Evolutionary conservation across 2,888 invertebrate genomes (phyloP).

Genomic region (Tethea ocularis): DNA sequence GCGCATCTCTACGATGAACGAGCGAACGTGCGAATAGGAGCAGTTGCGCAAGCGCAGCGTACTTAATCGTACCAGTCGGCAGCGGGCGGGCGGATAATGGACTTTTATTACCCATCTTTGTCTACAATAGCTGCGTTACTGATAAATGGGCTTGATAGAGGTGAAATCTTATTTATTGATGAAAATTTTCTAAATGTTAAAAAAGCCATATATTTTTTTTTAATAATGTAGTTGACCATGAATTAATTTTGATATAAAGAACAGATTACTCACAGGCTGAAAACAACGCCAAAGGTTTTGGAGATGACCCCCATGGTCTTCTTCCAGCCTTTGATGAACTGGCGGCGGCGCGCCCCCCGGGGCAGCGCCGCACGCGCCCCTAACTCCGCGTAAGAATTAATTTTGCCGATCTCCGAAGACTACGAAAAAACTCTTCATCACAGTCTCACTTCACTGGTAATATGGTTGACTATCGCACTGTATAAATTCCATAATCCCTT

Average conservation of each 20-base stretch:
- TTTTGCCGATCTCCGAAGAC: conserved; percentile 63
- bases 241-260: background rate
- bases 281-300: conserved; percentile 90
- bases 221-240: too few relatives aligned
- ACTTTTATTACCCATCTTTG: conserved; percentile 55
- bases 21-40: conserved; percentile 68
- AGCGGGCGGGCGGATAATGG: conserved; percentile 39
- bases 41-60: conserved; percentile 69
- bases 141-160: conserved; percentile 57
- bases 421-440: conserved; percentile 55
- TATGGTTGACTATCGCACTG: conserved; percentile 45
- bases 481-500: conserved; percentile 52
- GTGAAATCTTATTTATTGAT: conserved; percentile 4
- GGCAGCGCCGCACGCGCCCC: conserved; percentile 71
- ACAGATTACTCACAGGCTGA: conserved; percentile 88
- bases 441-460: conserved; percentile 58
- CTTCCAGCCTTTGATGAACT: conserved; percentile 80
- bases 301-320: conserved; percentile 90
- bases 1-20: conserved; percentile 37
- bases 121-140: conserved; percentile 33
- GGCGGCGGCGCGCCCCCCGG: conserved; percentile 79
- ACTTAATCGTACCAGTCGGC: conserved; percentile 27
- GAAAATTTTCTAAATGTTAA: background rate
- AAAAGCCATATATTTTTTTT: background rate
- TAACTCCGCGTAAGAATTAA: conserved; percentile 76